Evolutionary conservation across 2,888 invertebrate species (phyloP).

Genomic region (Amphipoea oculea): DNA sequence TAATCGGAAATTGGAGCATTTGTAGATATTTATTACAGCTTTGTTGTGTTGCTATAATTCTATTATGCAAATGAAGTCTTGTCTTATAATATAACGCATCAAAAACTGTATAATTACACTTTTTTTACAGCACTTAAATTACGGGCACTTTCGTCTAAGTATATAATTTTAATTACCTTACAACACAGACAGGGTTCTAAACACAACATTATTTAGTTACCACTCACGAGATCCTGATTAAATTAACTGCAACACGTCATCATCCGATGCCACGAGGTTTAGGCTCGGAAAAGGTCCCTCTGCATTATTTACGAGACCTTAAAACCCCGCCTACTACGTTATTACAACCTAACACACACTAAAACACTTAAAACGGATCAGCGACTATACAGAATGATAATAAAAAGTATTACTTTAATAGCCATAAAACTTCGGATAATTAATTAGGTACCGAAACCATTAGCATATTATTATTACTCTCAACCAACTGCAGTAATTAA

Average conservation of each 20-base stretch:
- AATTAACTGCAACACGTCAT: slow-evolving; percentile 57
- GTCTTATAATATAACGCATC: not conserved
- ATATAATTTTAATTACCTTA: not conserved
- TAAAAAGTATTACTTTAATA: slow-evolving; percentile 26
- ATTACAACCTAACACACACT: slow-evolving; percentile 50
- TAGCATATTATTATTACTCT: slow-evolving; percentile 22
- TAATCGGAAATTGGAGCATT: not conserved
- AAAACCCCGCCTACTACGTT: slow-evolving; percentile 40
- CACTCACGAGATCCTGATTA: slow-evolving; percentile 19
- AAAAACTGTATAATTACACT: not conserved
- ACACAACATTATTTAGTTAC: slow-evolving; percentile 20
- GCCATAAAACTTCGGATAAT: slow-evolving; percentile 50
- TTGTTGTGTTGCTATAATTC: not conserved
- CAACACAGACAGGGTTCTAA: not conserved
- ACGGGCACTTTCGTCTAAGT: no score
- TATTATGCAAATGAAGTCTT: not conserved
- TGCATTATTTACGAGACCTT: slow-evolving; percentile 63
- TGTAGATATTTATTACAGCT: not conserved
- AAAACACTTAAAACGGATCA: slow-evolving; percentile 43
- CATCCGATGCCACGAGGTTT: slow-evolving; percentile 37
- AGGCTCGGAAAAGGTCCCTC: slow-evolving; percentile 41
- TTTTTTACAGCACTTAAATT: not conserved
- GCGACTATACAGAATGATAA: slow-evolving; percentile 41
- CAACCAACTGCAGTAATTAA: slow-evolving; percentile 30
- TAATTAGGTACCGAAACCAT: slow-evolving; percentile 34